Evolutionary conservation across 2,888 invertebrate species (phyloP), one percentile per base, ranked within the genome.

Genomic region (Apamea anceps): DNA sequence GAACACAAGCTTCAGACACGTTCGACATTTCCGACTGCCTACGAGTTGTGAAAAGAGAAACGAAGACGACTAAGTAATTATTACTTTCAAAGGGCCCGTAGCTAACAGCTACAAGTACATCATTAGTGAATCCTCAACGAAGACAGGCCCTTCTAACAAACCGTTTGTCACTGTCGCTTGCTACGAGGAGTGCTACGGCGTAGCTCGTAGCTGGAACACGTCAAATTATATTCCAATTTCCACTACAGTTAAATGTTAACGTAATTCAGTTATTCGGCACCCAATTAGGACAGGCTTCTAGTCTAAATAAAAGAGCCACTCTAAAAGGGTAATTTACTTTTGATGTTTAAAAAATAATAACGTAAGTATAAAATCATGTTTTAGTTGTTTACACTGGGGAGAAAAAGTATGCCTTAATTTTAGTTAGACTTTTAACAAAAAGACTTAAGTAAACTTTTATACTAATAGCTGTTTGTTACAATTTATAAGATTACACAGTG

Each of bases 81-180:
- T 74, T 86, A 87, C 81, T 81, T 84, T 73, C 70, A 77, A 76
- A 77, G 63, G 60, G 75, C 32, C 76, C 71, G 45, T 48, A 80
- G 85, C 75, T 78, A 80, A 83, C 85, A 73, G 77, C 67, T 81
- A 79, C 79, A 77, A 82, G 82, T 76, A 84, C 86, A 51, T 87
- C 87, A 87, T 87, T 88, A 88, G 84, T 79, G 84, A 81, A 84
- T 86, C 72, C 74, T 84, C 72, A 21, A 79, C 81, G 80, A 72
- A 77, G 77, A 75, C 54, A 67, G 42, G 21, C 66, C 25, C 74
- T 78, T 74, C 79, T 77, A 66, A 71, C 73, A 74, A 75, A 77
- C 71, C 81, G 83, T 89, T 85, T 87, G 77, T 88, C 88, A 84
- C 51, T 80, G 85, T 85, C 82, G 71, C 76, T 65, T 79, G 81